Base-by-base conservation (phyloP, 2,113 vertebrate genomes). In the Aegypius monachus region DNA sequence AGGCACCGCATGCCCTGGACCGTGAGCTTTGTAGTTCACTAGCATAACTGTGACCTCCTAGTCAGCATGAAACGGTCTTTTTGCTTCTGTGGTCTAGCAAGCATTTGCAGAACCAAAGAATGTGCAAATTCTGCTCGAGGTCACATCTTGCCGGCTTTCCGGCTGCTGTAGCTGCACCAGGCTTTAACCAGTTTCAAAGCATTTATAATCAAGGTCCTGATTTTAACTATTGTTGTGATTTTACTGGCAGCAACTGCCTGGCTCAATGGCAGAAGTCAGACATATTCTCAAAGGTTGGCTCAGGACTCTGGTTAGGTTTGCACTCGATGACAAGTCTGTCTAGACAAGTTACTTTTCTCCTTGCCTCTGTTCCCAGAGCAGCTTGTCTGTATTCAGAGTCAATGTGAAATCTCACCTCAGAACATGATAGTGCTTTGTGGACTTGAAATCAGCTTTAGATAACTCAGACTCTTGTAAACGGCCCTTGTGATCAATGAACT, bases 391-490 rank as follows among this genome's bases (percentile, higher is more conserved):
- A 79, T 75, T 66, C 68, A 61, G 68, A 94, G 59, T 45, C 74
- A 61, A 4, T 23, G 48, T 56, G 81, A 91, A 89, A 77, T 85
- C 80, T 86, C 77, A 81, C 68, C 56, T 95, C 77, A 75, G 90
- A 96, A 91, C 56, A 42, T 31, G 65, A 72, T 84, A 81, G 88
- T 0, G 6, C 77, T 92, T 95, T 68, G 86, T 92, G 92, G 86
- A 59, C 86, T 89, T 95, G 70, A 95, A 95, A 89, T 93, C 88
- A 91, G 56, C 70, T 84, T 95, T 91, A 95, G 83, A 65, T 84
- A 94, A 91, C 86, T 95, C 45, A 63, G 81, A 81, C 73, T 61
- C 81, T 89, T 92, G 80, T 79, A 95, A 94, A 95, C 80, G 88
- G 86, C 56, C 78, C 93, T 68, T 84, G 38, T 87, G 91, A 96